These are phyloP conservation scores for Bombus fervidus DNA, from an alignment of 1,140 invertebrate species.

Conservation along the genomic window DNA sequence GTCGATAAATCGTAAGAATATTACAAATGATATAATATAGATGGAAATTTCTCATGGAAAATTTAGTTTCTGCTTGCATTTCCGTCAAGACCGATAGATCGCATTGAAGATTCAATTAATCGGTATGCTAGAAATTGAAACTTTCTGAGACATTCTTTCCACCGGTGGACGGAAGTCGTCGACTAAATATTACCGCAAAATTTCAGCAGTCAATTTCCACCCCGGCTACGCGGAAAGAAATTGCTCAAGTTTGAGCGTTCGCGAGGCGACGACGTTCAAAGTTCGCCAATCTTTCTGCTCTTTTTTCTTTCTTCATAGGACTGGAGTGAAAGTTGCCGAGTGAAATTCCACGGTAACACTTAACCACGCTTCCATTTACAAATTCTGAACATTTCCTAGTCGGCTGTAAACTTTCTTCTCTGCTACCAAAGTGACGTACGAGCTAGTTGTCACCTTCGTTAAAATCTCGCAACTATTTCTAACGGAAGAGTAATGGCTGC, in stretches of 20 bases:
- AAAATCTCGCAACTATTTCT: background rate
- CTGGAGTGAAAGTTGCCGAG: constrained; percentile 4
- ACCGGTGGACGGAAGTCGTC: background rate
- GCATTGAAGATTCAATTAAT: background rate
- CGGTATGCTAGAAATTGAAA: background rate
- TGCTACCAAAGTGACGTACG: no score
- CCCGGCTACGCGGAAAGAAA: constrained; percentile 9
- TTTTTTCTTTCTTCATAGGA: background rate
- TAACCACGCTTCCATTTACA: background rate
- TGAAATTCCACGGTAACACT: constrained; percentile 4
- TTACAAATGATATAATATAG: background rate
- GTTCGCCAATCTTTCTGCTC: background rate
- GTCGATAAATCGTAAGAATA: no score
- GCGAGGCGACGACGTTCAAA: constrained; percentile 12
- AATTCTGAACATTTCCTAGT: background rate
- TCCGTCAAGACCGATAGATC: background rate
- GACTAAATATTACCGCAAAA: constrained; percentile 32
- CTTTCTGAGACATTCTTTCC: background rate
- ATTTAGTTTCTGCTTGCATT: background rate
- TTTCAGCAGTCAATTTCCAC: constrained; percentile 29
- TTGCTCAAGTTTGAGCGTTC: constrained; percentile 7
- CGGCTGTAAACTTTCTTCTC: background rate
- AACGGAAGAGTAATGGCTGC: background rate
- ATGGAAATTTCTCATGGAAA: background rate
- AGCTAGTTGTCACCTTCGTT: background rate